Evolutionary conservation across 2,797 vertebrate species (phyloP).

Genomic region (Protonibea diacanthus): DNA sequence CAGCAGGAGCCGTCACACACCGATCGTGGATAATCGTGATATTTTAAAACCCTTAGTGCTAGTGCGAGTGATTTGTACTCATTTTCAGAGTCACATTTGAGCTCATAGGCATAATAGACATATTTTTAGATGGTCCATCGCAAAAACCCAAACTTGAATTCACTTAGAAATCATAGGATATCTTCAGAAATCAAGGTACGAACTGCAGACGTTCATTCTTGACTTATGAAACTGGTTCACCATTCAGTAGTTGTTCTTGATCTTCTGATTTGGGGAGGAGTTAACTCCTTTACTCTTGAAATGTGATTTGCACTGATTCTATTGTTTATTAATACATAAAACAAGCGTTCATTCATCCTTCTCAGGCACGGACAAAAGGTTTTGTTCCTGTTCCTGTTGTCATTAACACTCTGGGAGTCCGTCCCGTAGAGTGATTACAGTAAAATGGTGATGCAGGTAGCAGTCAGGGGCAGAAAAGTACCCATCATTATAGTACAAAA

Average conservation of each 20-base stretch:
- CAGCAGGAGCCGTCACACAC: neutral
- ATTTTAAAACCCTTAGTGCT: neutral
- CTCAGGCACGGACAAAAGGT: neutral
- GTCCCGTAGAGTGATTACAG: conserved; percentile 17
- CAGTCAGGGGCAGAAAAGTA: conserved; percentile 14
- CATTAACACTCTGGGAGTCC: conserved; percentile 14
- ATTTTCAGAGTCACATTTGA: neutral
- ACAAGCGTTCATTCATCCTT: neutral
- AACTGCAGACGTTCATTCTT: no score
- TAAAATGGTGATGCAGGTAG: neutral
- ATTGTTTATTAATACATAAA: neutral
- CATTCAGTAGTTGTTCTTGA: no score
- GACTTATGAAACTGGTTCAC: no score
- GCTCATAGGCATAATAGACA: neutral
- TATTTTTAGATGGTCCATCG: neutral
- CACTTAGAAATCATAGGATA: neutral
- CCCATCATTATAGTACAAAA: conserved; percentile 13
- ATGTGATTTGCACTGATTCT: neutral
- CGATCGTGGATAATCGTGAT: neutral
- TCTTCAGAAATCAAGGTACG: no score
- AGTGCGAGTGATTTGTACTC: neutral
- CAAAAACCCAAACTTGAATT: neutral
- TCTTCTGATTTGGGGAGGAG: no score
- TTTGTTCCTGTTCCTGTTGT: neutral
- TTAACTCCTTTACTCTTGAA: neutral